These are phyloP conservation scores for Whitmania pigra DNA, from an alignment of 1,140 invertebrate species.

Conservation along the genomic window DNA sequence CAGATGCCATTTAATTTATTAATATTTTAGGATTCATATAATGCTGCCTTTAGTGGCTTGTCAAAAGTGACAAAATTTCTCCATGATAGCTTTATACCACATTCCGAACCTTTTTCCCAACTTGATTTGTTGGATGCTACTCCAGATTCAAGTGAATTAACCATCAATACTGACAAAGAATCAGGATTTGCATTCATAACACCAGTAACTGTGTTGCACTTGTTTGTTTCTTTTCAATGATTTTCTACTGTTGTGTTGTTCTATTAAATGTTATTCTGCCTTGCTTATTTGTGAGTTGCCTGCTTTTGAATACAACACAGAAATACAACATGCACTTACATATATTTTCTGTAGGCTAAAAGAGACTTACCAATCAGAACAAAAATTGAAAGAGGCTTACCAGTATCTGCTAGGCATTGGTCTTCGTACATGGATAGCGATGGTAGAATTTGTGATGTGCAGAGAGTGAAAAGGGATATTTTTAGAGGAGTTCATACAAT, in stretches of 20 bases:
- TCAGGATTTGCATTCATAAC: constrained; percentile 44
- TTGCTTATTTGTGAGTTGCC: neutral
- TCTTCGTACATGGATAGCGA: constrained; percentile 58
- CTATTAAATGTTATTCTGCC: neutral
- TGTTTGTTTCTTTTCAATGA: neutral
- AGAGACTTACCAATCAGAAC: constrained; percentile 41
- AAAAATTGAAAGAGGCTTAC: constrained; percentile 41
- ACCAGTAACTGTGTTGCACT: constrained; percentile 24
- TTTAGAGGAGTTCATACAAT: constrained; percentile 61
- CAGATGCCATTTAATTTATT: constrained; percentile 43
- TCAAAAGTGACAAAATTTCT: constrained; percentile 63
- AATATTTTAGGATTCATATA: constrained; percentile 56
- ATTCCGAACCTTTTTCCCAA: constrained; percentile 33
- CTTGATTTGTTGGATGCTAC: constrained; percentile 37
- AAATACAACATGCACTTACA: neutral
- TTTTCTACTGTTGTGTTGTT: no score
- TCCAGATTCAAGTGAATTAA: constrained; percentile 46
- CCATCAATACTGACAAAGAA: constrained; percentile 42
- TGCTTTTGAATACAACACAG: neutral
- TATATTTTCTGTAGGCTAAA: constrained; percentile 27
- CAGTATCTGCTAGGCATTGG: constrained; percentile 68
- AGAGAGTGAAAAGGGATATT: constrained; percentile 61
- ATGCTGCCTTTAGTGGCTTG: constrained; percentile 66
- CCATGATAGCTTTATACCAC: constrained; percentile 36
- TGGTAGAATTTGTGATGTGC: constrained; percentile 48